phyloP scores from a whole-genome alignment of 2,888 invertebrate genomes.

The Andricus curvator region DNA sequence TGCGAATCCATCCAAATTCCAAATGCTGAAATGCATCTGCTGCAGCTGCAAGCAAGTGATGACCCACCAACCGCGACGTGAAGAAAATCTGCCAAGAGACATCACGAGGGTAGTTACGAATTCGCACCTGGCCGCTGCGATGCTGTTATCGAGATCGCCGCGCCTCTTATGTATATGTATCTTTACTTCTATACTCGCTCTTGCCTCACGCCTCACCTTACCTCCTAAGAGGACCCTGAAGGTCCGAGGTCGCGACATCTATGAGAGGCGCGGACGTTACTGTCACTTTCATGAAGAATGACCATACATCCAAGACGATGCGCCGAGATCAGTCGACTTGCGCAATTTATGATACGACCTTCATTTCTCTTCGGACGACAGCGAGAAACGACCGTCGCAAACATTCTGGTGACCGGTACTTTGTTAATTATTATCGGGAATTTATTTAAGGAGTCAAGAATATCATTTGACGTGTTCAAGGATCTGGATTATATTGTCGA shows the following conservation, averaged over 20 bases:
- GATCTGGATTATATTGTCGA: no score
- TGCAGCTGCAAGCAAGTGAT: slow-evolving; percentile 46
- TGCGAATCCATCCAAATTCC: slow-evolving; percentile 48
- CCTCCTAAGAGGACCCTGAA: slow-evolving; percentile 42
- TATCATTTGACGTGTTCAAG: no score
- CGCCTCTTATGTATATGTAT: slow-evolving; percentile 35
- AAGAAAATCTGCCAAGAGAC: slow-evolving; percentile 48
- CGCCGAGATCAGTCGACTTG: not conserved
- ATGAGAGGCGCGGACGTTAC: slow-evolving; percentile 47
- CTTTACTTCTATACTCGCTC: slow-evolving; percentile 46
- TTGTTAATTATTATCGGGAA: not conserved
- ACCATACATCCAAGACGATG: slow-evolving; percentile 22
- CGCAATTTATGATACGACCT: slow-evolving; percentile 23
- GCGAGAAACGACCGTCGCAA: not conserved
- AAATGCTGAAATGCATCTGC: slow-evolving; percentile 51
- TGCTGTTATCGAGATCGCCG: slow-evolving; percentile 54
- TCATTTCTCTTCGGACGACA: slow-evolving; percentile 33
- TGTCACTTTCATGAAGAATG: slow-evolving; percentile 43
- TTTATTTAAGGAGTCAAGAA: not conserved
- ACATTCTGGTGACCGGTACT: not conserved
- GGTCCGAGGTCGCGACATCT: slow-evolving; percentile 47
- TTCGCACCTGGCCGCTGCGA: slow-evolving; percentile 50
- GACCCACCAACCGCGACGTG: slow-evolving; percentile 48
- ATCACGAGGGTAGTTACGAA: slow-evolving; percentile 28
- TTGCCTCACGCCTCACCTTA: slow-evolving; percentile 45